Evolutionary conservation across 2,888 invertebrate genomes (phyloP).

Genomic region (Cryptocheilus praepositus): DNA sequence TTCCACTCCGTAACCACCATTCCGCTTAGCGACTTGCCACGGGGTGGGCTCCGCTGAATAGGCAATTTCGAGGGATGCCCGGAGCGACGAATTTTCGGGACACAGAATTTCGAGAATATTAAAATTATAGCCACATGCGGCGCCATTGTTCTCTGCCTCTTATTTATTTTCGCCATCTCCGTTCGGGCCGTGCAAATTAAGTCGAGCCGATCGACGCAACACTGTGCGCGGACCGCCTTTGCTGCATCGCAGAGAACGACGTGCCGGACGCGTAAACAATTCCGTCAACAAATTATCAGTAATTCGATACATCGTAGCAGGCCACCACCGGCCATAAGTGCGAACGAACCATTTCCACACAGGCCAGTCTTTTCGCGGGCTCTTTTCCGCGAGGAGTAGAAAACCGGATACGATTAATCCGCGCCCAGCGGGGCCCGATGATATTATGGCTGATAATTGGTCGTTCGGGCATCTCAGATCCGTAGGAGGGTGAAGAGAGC

Average conservation of each 20-base stretch:
- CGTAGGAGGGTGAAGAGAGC: conserved; percentile 33
- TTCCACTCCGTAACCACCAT: no score
- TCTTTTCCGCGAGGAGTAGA: conserved; percentile 57
- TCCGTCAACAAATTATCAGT: no score
- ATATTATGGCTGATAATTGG: conserved; percentile 71
- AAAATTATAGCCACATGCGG: conserved; percentile 45
- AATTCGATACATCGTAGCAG: no score
- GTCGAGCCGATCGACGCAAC: no score
- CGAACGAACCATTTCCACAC: no score
- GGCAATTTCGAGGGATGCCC: conserved; percentile 31
- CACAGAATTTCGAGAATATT: conserved; percentile 39
- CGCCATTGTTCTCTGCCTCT: conserved; percentile 20
- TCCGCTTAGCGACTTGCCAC: background rate
- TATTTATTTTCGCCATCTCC: conserved; percentile 31
- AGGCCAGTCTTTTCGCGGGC: no score
- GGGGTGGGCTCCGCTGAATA: conserved; percentile 24
- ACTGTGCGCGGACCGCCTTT: no score
- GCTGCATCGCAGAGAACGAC: no score
- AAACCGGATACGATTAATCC: conserved; percentile 67
- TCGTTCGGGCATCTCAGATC: conserved; percentile 56
- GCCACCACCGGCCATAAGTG: no score
- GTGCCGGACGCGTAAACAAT: no score
- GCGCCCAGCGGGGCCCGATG: conserved; percentile 61
- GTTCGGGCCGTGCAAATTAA: no score
- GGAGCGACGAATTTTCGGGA: conserved; percentile 37